These are phyloP conservation scores for Panonychus citri DNA, from an alignment of 1,140 invertebrate species.

Conservation along the genomic window DNA sequence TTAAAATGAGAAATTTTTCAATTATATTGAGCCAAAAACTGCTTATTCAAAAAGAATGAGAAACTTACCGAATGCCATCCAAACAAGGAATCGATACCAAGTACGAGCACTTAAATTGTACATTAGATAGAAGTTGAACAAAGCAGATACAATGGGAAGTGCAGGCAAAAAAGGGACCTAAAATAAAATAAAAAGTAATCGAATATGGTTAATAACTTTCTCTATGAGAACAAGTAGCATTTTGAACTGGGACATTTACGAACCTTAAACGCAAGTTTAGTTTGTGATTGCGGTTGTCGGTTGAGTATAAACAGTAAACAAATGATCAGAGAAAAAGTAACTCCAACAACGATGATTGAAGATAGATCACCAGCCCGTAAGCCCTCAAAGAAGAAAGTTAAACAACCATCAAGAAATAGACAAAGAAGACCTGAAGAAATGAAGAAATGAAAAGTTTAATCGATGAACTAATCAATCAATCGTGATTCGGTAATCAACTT, in stretches of 20 bases:
- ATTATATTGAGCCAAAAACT: too few relatives aligned
- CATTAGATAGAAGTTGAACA: background rate
- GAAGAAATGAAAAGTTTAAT: background rate
- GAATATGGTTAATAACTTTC: background rate
- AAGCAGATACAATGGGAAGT: background rate
- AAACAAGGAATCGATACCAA: background rate
- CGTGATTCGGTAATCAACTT: background rate
- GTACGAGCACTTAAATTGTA: background rate
- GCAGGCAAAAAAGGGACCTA: background rate
- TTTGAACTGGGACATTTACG: too few relatives aligned
- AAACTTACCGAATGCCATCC: background rate
- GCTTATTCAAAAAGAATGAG: too few relatives aligned
- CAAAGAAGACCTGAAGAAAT: background rate
- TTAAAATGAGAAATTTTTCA: too few relatives aligned
- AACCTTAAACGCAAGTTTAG: background rate
- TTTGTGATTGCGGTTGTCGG: background rate
- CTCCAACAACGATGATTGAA: background rate
- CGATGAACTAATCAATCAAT: background rate
- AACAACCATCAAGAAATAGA: background rate
- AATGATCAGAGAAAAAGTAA: background rate
- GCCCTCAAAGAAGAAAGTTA: background rate
- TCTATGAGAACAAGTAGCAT: too few relatives aligned
- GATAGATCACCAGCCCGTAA: background rate
- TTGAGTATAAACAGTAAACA: background rate
- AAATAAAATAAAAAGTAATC: background rate